A percentile compares a stretch with the other conserved stretches of the same genome.
Conservation (phyloP, 1,140 invertebrate species). For the Condylostylus longicornis region DNA sequence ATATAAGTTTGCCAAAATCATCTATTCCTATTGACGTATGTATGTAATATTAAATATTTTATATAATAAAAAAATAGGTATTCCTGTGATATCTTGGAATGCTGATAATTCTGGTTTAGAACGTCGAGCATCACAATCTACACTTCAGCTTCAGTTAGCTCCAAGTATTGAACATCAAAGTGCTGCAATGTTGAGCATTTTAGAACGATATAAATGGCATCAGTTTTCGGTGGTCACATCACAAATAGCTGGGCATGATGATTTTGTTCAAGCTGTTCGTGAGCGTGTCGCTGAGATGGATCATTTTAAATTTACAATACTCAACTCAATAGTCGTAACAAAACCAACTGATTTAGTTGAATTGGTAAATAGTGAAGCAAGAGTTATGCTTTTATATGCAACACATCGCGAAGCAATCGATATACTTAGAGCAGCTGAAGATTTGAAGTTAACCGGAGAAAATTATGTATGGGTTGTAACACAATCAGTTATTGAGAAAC, state of each 20-base stretch:
- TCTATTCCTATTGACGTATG: background rate
- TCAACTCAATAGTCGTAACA: slow-evolving; percentile 69
- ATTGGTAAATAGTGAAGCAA: slow-evolving; percentile 76
- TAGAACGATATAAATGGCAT: slow-evolving; percentile 91
- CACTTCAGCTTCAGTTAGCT: slow-evolving; percentile 74
- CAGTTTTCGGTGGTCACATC: slow-evolving; percentile 88
- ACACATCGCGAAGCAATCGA: slow-evolving; percentile 71
- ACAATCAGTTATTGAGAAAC: slow-evolving; percentile 77
- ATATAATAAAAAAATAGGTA: too few species aligned
- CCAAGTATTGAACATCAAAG: slow-evolving; percentile 88
- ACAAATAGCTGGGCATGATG: slow-evolving; percentile 82
- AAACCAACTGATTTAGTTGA: slow-evolving; percentile 48
- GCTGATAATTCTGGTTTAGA: slow-evolving; percentile 80
- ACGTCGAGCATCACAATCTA: slow-evolving; percentile 64
- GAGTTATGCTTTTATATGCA: slow-evolving; percentile 86
- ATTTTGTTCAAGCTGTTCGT: slow-evolving; percentile 83
- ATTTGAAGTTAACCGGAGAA: slow-evolving; percentile 77
- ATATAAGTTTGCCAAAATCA: too few species aligned
- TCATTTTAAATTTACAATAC: slow-evolving; percentile 77
- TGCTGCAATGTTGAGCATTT: slow-evolving; percentile 81
- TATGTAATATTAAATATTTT: too few species aligned
- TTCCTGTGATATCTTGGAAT: slow-evolving; percentile 88
- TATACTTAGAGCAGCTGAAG: slow-evolving; percentile 64
- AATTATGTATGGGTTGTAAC: slow-evolving; percentile 96
- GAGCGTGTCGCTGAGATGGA: slow-evolving; percentile 71